A percentile compares a stretch with the other conserved stretches of the same genome.
phyloP scores from a whole-genome alignment of 2,888 invertebrate genomes.

The Polydrusus tereticollis region DNA sequence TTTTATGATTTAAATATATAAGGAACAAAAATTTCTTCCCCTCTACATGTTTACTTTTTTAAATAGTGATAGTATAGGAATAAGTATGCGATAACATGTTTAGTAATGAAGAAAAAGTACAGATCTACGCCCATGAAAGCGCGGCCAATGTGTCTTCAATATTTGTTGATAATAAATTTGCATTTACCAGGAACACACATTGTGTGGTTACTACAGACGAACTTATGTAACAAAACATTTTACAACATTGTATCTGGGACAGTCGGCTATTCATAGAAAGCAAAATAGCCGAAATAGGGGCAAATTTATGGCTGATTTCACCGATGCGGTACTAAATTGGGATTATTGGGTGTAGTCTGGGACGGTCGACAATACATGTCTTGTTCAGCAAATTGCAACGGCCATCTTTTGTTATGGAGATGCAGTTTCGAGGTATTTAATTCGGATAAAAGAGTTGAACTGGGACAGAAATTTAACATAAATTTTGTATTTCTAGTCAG shows the following conservation, averaged over 20 bases:
- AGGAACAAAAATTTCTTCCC: no score
- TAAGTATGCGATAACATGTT: no score
- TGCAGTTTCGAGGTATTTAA: no score
- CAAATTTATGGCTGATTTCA: slow-evolving; percentile 3
- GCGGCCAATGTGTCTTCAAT: not conserved
- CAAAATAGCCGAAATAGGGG: slow-evolving; percentile 9
- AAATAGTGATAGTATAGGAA: no score
- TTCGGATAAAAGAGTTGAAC: no score
- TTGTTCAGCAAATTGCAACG: not conserved
- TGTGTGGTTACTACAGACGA: not conserved
- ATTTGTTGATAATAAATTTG: slow-evolving; percentile 1
- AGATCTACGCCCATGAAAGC: not conserved
- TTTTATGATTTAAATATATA: no score
- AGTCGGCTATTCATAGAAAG: not conserved
- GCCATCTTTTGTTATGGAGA: not conserved
- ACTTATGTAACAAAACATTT: slow-evolving; percentile 1
- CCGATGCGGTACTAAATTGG: not conserved
- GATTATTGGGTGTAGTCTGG: not conserved
- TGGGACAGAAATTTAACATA: no score
- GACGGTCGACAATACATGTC: not conserved
- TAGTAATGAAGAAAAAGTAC: no score
- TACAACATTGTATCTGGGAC: slow-evolving; percentile 9
- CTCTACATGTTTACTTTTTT: no score
- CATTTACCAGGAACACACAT: slow-evolving; percentile 15
- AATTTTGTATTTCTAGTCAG: no score